phyloP scores from a whole-genome alignment of 2,888 invertebrate species.

The Ophion slaviceki region DNA sequence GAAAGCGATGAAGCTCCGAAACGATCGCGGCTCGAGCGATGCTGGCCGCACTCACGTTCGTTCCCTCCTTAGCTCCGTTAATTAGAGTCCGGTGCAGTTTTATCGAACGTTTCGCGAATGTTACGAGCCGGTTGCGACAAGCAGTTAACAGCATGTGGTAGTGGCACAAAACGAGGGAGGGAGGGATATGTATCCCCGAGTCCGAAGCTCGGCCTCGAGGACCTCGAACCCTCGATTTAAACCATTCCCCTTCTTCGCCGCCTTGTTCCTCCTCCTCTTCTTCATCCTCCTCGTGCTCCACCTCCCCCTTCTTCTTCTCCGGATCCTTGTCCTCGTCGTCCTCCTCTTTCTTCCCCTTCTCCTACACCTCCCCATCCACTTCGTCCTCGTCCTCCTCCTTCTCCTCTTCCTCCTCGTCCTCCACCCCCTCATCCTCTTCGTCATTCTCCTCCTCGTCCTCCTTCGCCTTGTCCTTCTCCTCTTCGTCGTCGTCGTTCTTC shows the following conservation, averaged over 20 bases:
- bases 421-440: too few species aligned
- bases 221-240: slow-evolving; percentile 47
- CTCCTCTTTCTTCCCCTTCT: too few species aligned
- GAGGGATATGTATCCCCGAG: slow-evolving; percentile 21
- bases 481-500: too few species aligned
- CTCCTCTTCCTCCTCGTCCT: too few species aligned
- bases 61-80: slow-evolving; percentile 56
- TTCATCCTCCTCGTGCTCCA: too few species aligned
- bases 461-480: too few species aligned
- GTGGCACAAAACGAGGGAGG: slow-evolving; percentile 37
- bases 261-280: background rate
- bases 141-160: slow-evolving; percentile 65
- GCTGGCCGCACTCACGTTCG: background rate
- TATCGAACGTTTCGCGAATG: slow-evolving; percentile 67
- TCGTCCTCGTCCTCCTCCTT: too few species aligned
- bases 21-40: slow-evolving; percentile 46
- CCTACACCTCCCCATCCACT: too few species aligned
- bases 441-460: too few species aligned
- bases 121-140: slow-evolving; percentile 65
- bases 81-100: slow-evolving; percentile 64
- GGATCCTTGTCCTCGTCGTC: too few species aligned
- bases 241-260: slow-evolving; percentile 1
- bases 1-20: slow-evolving; percentile 15
- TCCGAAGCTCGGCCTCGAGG: slow-evolving; percentile 37
- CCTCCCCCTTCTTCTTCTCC: too few species aligned